phyloP scores from a whole-genome alignment of 2,888 invertebrate species.

The Capitulum mitella region DNA sequence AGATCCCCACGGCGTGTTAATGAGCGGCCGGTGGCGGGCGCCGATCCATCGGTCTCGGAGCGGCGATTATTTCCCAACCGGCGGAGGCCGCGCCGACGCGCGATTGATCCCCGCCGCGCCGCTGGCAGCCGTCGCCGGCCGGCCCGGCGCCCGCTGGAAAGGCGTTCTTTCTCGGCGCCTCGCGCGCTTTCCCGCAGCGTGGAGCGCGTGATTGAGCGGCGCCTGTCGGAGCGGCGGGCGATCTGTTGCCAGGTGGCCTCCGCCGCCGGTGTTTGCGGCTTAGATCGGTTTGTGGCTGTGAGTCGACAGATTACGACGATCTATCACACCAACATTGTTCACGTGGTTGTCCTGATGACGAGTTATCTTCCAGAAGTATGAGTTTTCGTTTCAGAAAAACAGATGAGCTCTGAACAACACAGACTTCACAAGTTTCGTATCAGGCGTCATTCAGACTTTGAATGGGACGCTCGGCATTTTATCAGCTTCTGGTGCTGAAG shows the following conservation, averaged over 20 bases:
- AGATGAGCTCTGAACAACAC: no score
- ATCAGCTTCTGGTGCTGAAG: no score
- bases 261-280: background rate
- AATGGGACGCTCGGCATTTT: no score
- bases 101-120: background rate
- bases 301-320: no score
- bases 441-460: no score
- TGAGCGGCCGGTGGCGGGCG: background rate
- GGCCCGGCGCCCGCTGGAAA: background rate
- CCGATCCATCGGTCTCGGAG: background rate
- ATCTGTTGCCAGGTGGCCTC: background rate
- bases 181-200: background rate
- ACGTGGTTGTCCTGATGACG: no score
- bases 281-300: no score
- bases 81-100: background rate
- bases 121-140: background rate
- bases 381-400: no score
- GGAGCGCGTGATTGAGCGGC: background rate
- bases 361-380: no score
- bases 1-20: background rate
- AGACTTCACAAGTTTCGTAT: no score
- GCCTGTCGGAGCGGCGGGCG: background rate
- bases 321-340: no score
- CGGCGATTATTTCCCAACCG: background rate
- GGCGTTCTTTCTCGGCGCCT: background rate